These are phyloP conservation scores for Ceratina australensis DNA, from an alignment of 1,140 invertebrate species.

Conservation along the genomic window DNA sequence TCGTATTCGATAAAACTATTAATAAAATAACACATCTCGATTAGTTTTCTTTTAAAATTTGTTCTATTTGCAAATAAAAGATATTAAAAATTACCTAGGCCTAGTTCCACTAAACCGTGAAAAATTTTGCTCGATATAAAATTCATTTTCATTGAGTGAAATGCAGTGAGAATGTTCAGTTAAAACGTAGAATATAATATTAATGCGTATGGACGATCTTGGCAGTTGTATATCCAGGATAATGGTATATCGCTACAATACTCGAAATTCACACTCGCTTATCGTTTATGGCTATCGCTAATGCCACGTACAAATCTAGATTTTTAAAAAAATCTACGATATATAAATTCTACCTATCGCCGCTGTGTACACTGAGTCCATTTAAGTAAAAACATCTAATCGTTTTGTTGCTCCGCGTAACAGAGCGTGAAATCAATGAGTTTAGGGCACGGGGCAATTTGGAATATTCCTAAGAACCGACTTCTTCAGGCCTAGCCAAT, in stretches of 20 bases:
- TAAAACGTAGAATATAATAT: slow-evolving; percentile 48
- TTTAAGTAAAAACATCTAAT: slow-evolving; percentile 57
- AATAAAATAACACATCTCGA: slow-evolving; percentile 16
- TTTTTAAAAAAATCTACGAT: slow-evolving; percentile 66
- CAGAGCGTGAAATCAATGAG: slow-evolving; percentile 51
- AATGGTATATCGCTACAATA: slow-evolving; percentile 17
- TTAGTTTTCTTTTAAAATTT: slow-evolving; percentile 29
- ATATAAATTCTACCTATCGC: slow-evolving; percentile 69
- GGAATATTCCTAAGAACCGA: slow-evolving; percentile 71
- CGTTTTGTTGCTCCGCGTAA: slow-evolving; percentile 38
- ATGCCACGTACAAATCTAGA: slow-evolving; percentile 67
- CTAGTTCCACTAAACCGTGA: slow-evolving; percentile 48
- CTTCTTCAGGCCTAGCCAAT: slow-evolving; percentile 76
- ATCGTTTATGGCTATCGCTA: slow-evolving; percentile 47
- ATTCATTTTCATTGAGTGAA: slow-evolving; percentile 37
- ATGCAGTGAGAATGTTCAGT: slow-evolving; percentile 33
- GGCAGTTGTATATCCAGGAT: slow-evolving; percentile 40
- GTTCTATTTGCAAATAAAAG: slow-evolving; percentile 28
- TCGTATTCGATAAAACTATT: slow-evolving; percentile 8
- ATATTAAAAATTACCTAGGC: slow-evolving; percentile 47
- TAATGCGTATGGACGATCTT: slow-evolving; percentile 41
- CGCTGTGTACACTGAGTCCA: slow-evolving; percentile 64
- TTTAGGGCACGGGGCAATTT: slow-evolving; percentile 37
- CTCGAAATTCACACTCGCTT: slow-evolving; percentile 39
- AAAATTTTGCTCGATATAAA: slow-evolving; percentile 39